Evolutionary conservation across 35 echinoderm and acorn worm genomes (phyloP).

Genomic region (Anneissia japonica): DNA sequence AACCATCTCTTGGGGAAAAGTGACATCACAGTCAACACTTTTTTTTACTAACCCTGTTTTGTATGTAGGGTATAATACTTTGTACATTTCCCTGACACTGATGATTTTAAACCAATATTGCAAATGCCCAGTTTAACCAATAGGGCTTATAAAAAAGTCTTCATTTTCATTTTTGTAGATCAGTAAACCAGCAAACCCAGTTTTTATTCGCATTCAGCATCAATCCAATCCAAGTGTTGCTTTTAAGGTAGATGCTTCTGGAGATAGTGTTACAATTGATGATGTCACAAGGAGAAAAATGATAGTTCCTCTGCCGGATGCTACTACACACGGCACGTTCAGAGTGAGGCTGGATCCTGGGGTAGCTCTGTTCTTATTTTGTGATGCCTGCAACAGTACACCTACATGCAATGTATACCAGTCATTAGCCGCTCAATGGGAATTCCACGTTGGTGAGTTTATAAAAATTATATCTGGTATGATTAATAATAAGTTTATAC

Average conservation of each 20-base stretch:
- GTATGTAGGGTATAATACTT: no score
- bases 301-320: neutral
- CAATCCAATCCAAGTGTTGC: neutral
- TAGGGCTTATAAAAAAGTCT: no score
- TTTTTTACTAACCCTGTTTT: no score
- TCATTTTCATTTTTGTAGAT: neutral
- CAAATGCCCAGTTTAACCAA: no score
- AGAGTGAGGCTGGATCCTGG: neutral
- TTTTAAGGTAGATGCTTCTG: neutral
- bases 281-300: neutral
- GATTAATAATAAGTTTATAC: no score
- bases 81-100: no score
- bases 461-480: no score
- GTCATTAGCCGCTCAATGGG: neutral
- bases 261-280: neutral
- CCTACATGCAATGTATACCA: neutral
- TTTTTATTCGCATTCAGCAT: neutral
- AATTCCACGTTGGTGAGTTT: neutral
- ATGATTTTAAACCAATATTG: no score
- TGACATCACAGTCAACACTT: no score
- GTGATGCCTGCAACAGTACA: neutral
- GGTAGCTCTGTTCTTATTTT: neutral
- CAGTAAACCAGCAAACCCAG: neutral
- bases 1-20: no score
- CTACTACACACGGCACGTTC: neutral